Percentiles rank a stretch among this genome's conserved stretches.
Conservation (phyloP, 2,113 vertebrate species). For the Callocephalon fimbriatum region DNA sequence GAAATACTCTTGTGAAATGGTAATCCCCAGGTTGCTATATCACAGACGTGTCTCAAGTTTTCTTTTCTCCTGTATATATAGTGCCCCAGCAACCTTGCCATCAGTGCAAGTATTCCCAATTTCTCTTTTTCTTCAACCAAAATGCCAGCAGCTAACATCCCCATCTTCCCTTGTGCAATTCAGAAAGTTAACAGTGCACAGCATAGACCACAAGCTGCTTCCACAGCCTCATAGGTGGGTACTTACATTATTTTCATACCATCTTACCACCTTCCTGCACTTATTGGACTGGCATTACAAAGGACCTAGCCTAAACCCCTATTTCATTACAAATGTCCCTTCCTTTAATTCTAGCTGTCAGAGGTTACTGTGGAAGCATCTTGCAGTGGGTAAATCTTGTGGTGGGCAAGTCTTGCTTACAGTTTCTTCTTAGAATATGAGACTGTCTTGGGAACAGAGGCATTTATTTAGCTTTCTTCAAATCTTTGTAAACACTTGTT, state of each 20-base stretch:
- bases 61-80: background rate
- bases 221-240: background rate
- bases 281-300: background rate
- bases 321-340: background rate
- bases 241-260: background rate
- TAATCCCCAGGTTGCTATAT: background rate
- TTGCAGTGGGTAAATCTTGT: background rate
- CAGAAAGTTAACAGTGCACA: background rate
- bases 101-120: background rate
- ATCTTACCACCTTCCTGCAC: background rate
- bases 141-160: background rate
- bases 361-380: background rate
- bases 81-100: background rate
- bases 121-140: background rate
- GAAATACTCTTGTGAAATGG: background rate
- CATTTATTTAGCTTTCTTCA: background rate
- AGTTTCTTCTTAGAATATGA: background rate
- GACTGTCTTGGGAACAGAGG: background rate
- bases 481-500: background rate
- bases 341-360: background rate
- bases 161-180: background rate
- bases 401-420: background rate
- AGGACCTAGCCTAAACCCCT: background rate
- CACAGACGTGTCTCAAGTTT: rapidly evolving
- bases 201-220: background rate